These are phyloP conservation scores for Leptinotarsa texana DNA, from an alignment of 1,140 invertebrate species.

Conservation along the genomic window DNA sequence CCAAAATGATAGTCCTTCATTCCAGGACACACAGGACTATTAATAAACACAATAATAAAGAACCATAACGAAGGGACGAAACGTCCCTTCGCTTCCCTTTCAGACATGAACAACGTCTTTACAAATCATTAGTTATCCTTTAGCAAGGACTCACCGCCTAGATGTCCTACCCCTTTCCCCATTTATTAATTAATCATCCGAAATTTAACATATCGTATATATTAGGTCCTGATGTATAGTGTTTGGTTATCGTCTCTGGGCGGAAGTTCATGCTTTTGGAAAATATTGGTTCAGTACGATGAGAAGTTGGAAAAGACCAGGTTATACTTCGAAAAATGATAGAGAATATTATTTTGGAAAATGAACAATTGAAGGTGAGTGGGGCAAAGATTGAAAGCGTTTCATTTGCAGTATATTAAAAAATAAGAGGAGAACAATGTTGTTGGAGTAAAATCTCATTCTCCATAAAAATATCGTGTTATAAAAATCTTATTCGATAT, in stretches of 20 bases:
- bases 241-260: slow-evolving; percentile 24
- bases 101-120: slow-evolving; percentile 41
- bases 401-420: too few relatives aligned
- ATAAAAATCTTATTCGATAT: too few relatives aligned
- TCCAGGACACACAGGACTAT: slow-evolving; percentile 35
- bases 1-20: slow-evolving; percentile 29
- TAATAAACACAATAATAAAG: slow-evolving; percentile 44
- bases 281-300: slow-evolving; percentile 19
- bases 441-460: too few relatives aligned
- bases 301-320: not conserved
- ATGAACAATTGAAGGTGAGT: too few relatives aligned
- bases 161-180: slow-evolving; percentile 32
- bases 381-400: too few relatives aligned
- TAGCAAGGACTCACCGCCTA: slow-evolving; percentile 33
- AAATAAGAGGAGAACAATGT: too few relatives aligned
- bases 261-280: slow-evolving; percentile 15
- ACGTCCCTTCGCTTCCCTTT: slow-evolving; percentile 33
- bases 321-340: too few relatives aligned
- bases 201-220: slow-evolving; percentile 38
- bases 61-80: slow-evolving; percentile 37
- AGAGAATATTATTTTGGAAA: too few relatives aligned
- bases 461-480: too few relatives aligned
- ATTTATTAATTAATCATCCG: slow-evolving; percentile 40
- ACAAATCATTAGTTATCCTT: slow-evolving; percentile 45
- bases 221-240: slow-evolving; percentile 27